Base-by-base conservation (phyloP, 2,113 vertebrate genomes). In the Dissostichus mawsoni region DNA sequence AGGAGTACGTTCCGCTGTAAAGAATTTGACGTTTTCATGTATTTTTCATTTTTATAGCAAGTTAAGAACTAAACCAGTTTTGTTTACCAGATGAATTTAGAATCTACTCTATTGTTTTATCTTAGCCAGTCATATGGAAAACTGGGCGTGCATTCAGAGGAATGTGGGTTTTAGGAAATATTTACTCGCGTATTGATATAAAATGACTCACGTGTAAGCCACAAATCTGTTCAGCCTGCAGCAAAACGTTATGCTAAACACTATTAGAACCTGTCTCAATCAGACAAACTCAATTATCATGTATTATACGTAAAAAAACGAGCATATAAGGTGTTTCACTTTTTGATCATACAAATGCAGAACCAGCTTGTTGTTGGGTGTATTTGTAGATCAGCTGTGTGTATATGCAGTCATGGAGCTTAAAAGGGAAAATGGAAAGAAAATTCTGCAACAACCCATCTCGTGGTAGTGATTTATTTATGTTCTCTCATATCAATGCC, bases 401-500 rank as follows among this genome's bases (percentile, higher is more conserved):
- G 17, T 14, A 29, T 5, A 53, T 18, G 13, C 3, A 8, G 6
- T 33, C 9, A 52, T 8, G 17, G 5, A 36, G 12, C 17, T 33
- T 5, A 51, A 47, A 67, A 13, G 17, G 8, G 10, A 59, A 6
- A 67, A 29, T 8, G 7, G 5, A 62, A 53, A 2, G 20, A 14
- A 69, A 41, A 45, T 44, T 56, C 10, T 11, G 10, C 14, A 72
- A 25, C 48, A 23, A 51, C 3, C 1, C 16, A 57, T 80, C 16
- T 59, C 6, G 52, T 62, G 14, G 59, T 67, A 33, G 14, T 9
- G 29, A 78, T 84, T 75, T 65, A 25, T 88, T 91, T 67, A 62
- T 83, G 84, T 66, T 56, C 5, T 66, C 11, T 65, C 23, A 29
- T 51, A 62, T 84, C 20, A 86, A 80, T 56, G 69, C 3, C 56